Conservation (phyloP, 2,888 invertebrate genomes). For the Napeogenes sylphis region DNA sequence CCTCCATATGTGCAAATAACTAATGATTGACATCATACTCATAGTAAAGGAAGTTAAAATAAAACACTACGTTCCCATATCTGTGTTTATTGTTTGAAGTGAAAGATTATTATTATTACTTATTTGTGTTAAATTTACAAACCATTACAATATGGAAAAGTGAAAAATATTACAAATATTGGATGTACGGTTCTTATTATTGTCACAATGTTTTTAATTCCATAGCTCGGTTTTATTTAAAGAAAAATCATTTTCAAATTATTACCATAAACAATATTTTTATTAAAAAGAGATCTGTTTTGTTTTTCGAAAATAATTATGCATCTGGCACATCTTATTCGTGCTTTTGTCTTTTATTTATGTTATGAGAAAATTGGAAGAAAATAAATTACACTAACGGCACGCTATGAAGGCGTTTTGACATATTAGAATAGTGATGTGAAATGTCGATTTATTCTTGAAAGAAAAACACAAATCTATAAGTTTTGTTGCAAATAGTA, state of each 20-base stretch:
- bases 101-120: slow-evolving; percentile 25
- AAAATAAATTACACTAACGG: too few species aligned
- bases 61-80: slow-evolving; percentile 8
- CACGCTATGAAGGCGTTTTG: too few species aligned
- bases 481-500: too few species aligned
- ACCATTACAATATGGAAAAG: slow-evolving; percentile 59
- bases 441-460: too few species aligned
- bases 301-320: background rate
- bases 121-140: slow-evolving; percentile 29
- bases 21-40: too few species aligned
- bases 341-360: background rate
- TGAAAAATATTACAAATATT: slow-evolving; percentile 62
- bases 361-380: too few species aligned
- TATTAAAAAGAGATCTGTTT: background rate
- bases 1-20: too few species aligned
- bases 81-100: slow-evolving; percentile 28
- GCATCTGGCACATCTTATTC: too few species aligned
- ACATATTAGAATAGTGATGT: too few species aligned
- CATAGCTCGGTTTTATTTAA: slow-evolving; percentile 11
- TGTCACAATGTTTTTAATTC: slow-evolving; percentile 47
- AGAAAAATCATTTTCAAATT: background rate
- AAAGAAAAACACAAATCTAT: too few species aligned
- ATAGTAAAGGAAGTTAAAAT: background rate
- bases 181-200: slow-evolving; percentile 55
- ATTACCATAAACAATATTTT: slow-evolving; percentile 8